Percentiles rank a stretch among this genome's conserved stretches.
Evolutionary conservation across 2,797 vertebrate species (phyloP).

Genomic region (Remorina albescens): DNA sequence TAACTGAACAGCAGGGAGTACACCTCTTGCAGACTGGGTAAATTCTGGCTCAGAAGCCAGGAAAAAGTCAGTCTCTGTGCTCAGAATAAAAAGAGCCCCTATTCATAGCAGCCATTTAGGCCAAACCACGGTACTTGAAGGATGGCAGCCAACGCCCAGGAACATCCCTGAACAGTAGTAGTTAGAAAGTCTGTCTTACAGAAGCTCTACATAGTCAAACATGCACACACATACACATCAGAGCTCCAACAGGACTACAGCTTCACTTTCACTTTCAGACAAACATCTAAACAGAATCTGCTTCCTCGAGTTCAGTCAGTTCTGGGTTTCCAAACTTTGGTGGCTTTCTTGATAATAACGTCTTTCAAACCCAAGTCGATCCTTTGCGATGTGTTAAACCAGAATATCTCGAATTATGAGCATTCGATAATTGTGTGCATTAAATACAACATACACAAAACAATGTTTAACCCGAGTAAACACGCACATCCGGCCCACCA

Average conservation of each 20-base stretch:
- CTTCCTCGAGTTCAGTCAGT: not conserved
- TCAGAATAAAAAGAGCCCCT: constrained; percentile 64
- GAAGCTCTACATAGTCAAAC: constrained; percentile 11
- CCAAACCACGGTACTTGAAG: constrained; percentile 22
- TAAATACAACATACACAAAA: not conserved
- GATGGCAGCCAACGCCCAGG: constrained; percentile 53
- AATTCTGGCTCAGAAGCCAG: not conserved
- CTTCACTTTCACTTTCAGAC: constrained; percentile 23
- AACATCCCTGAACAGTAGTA: constrained; percentile 26
- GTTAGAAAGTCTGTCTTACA: constrained; percentile 22
- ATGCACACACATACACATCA: constrained; percentile 13
- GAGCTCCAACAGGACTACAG: constrained; percentile 11
- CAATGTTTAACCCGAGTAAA: not conserved
- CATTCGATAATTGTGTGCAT: not conserved
- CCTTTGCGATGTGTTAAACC: not conserved
- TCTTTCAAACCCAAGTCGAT: not conserved
- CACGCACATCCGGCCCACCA: not conserved
- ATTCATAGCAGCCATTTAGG: constrained; percentile 42
- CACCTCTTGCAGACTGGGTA: not conserved
- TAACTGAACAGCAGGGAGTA: not conserved
- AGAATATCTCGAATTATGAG: not conserved
- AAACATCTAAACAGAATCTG: constrained; percentile 27
- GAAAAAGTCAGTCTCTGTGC: constrained; percentile 26
- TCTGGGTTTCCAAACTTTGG: constrained; percentile 18
- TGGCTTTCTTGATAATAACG: not conserved